Evolutionary conservation across 2,797 vertebrate genomes (phyloP).

Genomic region (Labeo calbasu): DNA sequence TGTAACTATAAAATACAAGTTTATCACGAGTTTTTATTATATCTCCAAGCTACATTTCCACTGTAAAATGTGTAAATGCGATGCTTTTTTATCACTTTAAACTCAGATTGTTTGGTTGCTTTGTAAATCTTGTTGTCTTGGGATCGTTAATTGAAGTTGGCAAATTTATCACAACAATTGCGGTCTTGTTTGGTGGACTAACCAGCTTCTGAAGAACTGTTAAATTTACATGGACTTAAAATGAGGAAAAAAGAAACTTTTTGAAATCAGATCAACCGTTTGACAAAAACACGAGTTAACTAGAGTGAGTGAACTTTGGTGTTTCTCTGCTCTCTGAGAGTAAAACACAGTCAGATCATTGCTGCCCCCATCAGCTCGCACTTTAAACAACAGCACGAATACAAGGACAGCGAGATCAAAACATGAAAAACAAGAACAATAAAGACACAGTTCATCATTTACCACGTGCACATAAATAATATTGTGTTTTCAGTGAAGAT

Average conservation of each 20-base stretch:
- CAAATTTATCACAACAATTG: neutral
- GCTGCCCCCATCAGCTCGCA: constrained; percentile 56
- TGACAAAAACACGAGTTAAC: neutral
- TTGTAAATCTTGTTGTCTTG: neutral
- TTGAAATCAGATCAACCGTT: constrained; percentile 7
- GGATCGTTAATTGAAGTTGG: constrained; percentile 7
- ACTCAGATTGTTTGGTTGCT: neutral
- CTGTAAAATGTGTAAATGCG: neutral
- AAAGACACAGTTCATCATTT: neutral
- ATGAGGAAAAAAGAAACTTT: neutral
- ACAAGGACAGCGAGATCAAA: neutral
- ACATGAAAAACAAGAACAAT: neutral
- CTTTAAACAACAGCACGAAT: constrained; percentile 32
- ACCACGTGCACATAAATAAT: neutral
- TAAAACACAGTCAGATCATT: constrained; percentile 31
- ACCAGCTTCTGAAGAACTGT: neutral
- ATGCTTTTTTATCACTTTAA: neutral
- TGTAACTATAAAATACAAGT: neutral
- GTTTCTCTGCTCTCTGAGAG: constrained; percentile 4
- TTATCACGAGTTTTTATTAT: neutral
- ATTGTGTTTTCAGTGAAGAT: neutral
- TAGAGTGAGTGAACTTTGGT: constrained; percentile 13
- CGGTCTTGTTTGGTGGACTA: neutral
- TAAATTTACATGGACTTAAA: neutral
- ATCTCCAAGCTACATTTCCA: neutral